Evolutionary conservation across 2,113 vertebrate species (phyloP).

Genomic region (Caranx ignobilis): DNA sequence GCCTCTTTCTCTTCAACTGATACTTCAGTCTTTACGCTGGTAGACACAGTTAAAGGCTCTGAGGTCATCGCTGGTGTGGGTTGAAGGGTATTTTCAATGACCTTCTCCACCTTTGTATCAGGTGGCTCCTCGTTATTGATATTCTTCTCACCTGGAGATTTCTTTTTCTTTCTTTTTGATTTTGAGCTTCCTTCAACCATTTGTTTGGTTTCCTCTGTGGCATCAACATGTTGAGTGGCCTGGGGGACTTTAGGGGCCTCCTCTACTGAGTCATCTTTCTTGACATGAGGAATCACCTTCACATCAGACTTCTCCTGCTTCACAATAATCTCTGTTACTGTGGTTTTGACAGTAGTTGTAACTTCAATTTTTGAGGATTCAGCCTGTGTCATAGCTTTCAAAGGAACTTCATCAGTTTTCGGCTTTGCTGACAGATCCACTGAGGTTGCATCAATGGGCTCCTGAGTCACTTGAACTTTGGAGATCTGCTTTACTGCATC

Average conservation of each 20-base stretch:
- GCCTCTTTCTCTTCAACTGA: constrained; percentile 14
- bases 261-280: constrained; percentile 29
- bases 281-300: constrained; percentile 23
- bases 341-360: constrained; percentile 19
- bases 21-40: constrained; percentile 15
- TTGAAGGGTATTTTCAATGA: constrained; percentile 17
- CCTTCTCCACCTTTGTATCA: constrained; percentile 19
- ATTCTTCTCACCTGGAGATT: constrained; percentile 64
- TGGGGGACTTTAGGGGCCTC: constrained; percentile 21
- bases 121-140: constrained; percentile 14
- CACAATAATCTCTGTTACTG: neutral
- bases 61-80: constrained; percentile 9
- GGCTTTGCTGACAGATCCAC: constrained; percentile 23
- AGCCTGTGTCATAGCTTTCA: constrained; percentile 10
- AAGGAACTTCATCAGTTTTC: constrained; percentile 10
- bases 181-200: constrained; percentile 61
- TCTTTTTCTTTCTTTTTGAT: constrained; percentile 80
- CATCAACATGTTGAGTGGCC: constrained; percentile 15
- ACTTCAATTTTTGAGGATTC: constrained; percentile 42
- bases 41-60: constrained; percentile 2
- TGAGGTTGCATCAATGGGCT: neutral
- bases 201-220: constrained; percentile 53
- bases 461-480: constrained; percentile 35
- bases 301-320: constrained; percentile 27
- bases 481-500: constrained; percentile 8